Evolutionary conservation across 2,113 vertebrate genomes (phyloP), one percentile per base, ranked within the genome.

Genomic region (Maccullochella peelii): DNA sequence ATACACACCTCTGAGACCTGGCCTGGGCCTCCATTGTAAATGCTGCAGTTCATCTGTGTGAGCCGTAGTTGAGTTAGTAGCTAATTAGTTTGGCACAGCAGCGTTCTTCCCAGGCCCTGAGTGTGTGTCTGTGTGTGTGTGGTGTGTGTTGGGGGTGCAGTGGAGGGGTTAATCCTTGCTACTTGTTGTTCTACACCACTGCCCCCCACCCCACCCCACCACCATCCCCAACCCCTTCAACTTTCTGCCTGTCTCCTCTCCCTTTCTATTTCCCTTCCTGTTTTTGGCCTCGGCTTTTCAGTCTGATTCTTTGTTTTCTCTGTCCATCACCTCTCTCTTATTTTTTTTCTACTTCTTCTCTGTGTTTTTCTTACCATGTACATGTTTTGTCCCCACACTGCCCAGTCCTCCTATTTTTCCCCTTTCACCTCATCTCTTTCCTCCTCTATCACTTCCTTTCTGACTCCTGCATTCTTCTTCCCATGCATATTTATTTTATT

Each of bases 21-120:
- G 65, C 47, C 71, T 12, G 23, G 68, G 55, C 80, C 79, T 79
- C 61, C 59, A 42, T 38, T 87, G 79, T 79, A 83, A 89, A 88
- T 79, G 33, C 77, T 20, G 36, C 79, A 65, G 79, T 76, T 77
- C 74, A 59, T 86, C 72, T 82, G 66, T 89, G 83, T 88, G 87
- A 90, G 77, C 86, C 80, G 82, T 76, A 86, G 83, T 82, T 87
- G 86, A 80, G 87, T 90, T 89, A 85, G 70, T 87, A 86, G 77
- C 89, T 94, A 94, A 95, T 95, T 95, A 92, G 92, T 93, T 93
- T 92, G 92, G 88, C 87, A 88, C 86, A 81, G 87, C 67, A 20
- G 72, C 70, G 49, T 87, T 86, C 88, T 94, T 93, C 92, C 88
- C 80, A 92, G 76, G 84, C 82, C 69, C 86, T 63, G 65, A n/a